These are phyloP conservation scores for Drosophila sturtevanti DNA, from an alignment of 1,140 invertebrate genomes.

Conservation along the genomic window DNA sequence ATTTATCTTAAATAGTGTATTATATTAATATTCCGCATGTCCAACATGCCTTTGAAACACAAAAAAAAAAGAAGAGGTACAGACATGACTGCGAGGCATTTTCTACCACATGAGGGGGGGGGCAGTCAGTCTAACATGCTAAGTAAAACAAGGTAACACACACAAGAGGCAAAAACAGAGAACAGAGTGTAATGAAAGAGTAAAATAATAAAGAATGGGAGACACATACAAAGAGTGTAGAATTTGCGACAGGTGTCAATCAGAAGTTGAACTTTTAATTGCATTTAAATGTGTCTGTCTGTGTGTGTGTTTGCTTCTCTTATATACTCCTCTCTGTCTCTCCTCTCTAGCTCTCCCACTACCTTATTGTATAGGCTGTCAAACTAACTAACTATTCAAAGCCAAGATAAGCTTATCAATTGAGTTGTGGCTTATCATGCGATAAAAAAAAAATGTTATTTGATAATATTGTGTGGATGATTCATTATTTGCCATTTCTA, in stretches of 20 bases:
- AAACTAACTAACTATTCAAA: background rate
- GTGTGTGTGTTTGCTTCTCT: background rate
- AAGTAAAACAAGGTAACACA: background rate
- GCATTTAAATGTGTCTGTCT: conserved; percentile 20
- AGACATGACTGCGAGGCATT: no score
- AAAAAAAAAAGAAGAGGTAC: no score
- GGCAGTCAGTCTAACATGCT: background rate
- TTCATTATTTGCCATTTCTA: conserved; percentile 36
- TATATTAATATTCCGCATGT: no score
- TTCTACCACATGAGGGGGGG: background rate
- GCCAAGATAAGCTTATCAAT: conserved; percentile 17
- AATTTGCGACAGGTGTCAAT: conserved; percentile 24
- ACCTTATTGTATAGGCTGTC: background rate
- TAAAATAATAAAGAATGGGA: background rate
- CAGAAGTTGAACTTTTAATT: conserved; percentile 43
- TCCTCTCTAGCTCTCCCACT: background rate
- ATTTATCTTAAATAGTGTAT: no score
- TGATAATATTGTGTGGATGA: conserved; percentile 33
- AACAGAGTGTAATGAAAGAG: background rate
- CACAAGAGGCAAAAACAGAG: background rate
- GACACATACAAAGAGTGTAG: background rate
- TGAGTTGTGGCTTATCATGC: conserved; percentile 30
- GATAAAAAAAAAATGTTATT: conserved; percentile 30
- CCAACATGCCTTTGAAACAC: no score
- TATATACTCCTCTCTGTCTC: background rate